phyloP scores from a whole-genome alignment of 2,888 invertebrate genomes.

The Lasioglossum morio region DNA sequence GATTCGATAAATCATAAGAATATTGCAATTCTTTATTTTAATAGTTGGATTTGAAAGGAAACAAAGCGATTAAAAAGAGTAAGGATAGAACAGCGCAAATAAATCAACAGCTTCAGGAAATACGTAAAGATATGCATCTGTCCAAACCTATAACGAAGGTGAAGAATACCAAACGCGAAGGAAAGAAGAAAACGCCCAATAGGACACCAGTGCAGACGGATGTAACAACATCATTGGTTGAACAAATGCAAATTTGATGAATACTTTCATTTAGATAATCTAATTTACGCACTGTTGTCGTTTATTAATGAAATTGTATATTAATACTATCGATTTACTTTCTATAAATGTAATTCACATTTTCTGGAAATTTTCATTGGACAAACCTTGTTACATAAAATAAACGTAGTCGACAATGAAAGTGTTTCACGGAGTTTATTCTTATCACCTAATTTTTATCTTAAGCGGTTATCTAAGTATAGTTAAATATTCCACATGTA shows the following conservation, averaged over 20 bases:
- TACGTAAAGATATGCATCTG: constrained; percentile 77
- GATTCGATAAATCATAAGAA: background rate
- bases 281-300: constrained; percentile 7
- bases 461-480: constrained; percentile 3
- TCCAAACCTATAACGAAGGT: constrained; percentile 62
- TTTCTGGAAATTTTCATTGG: constrained; percentile 15
- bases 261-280: background rate
- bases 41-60: constrained; percentile 80
- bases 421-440: constrained; percentile 15
- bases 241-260: constrained; percentile 64
- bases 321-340: constrained; percentile 13
- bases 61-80: constrained; percentile 72
- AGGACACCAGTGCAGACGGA: constrained; percentile 43
- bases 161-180: constrained; percentile 42
- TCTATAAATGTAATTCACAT: constrained; percentile 18
- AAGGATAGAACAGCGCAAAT: constrained; percentile 78
- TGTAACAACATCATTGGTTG: constrained; percentile 48
- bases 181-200: constrained; percentile 36
- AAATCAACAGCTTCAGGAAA: constrained; percentile 79
- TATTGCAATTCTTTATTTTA: constrained; percentile 65
- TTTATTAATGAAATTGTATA: background rate
- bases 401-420: constrained; percentile 24
- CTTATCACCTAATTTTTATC: constrained; percentile 34
- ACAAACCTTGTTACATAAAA: constrained; percentile 31
- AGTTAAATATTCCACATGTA: background rate